phyloP scores from a whole-genome alignment of 2,797 vertebrate genomes.

The Neopelma chrysocephalum region DNA sequence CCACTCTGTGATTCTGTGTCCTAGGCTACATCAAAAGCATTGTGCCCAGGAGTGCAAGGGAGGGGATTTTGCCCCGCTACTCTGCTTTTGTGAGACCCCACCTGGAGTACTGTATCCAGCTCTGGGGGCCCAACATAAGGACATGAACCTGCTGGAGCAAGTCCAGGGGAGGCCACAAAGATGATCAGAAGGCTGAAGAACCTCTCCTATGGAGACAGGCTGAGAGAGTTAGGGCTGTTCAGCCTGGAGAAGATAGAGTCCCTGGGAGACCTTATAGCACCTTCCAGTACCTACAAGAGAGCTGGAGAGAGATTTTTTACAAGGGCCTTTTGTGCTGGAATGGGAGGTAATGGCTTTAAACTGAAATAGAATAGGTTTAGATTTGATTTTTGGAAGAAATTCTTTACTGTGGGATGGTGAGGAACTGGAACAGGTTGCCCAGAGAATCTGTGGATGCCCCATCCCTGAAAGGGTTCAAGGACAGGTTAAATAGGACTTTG shows the following conservation, averaged over 20 bases:
- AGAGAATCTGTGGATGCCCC: neutral
- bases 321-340: neutral
- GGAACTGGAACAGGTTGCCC: neutral
- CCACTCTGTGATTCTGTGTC: neutral
- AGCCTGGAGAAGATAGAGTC: neutral
- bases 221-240: neutral
- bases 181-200: neutral
- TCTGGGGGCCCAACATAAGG: neutral
- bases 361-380: neutral
- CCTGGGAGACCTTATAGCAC: neutral
- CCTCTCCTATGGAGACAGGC: neutral
- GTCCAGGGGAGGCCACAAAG: neutral
- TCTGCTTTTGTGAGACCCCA: neutral
- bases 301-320: neutral
- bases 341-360: neutral
- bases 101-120: neutral
- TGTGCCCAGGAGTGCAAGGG: accelerated
- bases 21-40: neutral
- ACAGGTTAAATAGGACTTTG: neutral
- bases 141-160: neutral
- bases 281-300: neutral
- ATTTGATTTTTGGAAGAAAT: neutral
- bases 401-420: neutral
- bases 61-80: neutral
- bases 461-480: neutral